A percentile compares a stretch with the other conserved stretches of the same genome.
Conservation (phyloP, 2,888 invertebrate genomes). For the Acanthococcus lagerstroemiae region DNA sequence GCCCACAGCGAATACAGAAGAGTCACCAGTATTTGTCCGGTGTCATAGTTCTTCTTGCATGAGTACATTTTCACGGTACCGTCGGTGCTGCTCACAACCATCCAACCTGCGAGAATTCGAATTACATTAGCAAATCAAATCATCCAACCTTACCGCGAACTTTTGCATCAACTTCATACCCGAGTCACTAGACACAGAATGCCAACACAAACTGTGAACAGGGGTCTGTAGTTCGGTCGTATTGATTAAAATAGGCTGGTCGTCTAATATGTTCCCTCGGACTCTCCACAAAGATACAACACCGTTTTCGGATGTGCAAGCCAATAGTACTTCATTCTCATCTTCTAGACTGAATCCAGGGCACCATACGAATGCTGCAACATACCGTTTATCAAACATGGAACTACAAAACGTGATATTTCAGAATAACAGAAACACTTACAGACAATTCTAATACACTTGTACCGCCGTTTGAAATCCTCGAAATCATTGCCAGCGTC, state of each 20-base stretch:
- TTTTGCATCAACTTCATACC: too few relatives aligned
- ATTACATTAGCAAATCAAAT: neutral
- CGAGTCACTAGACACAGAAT: neutral
- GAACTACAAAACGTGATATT: neutral
- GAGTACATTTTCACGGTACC: constrained; percentile 13
- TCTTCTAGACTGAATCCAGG: constrained; percentile 1
- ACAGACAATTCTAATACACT: neutral
- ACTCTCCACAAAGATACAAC: constrained; percentile 8
- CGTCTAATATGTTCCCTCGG: neutral
- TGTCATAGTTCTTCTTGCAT: constrained; percentile 6
- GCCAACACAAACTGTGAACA: constrained; percentile 6
- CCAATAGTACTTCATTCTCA: neutral
- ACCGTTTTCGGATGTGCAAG: constrained; percentile 12
- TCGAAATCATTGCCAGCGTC: neutral
- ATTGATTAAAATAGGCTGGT: neutral
- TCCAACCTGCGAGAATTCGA: neutral
- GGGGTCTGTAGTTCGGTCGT: neutral
- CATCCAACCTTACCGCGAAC: too few relatives aligned
- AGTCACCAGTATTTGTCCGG: neutral
- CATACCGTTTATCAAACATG: neutral
- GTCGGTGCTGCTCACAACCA: neutral
- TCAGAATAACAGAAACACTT: neutral
- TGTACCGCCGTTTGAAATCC: neutral
- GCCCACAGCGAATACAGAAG: neutral
- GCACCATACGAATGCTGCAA: constrained; percentile 5